Conservation (phyloP, 2,113 vertebrate genomes). For the Puntigrus tetrazona region DNA sequence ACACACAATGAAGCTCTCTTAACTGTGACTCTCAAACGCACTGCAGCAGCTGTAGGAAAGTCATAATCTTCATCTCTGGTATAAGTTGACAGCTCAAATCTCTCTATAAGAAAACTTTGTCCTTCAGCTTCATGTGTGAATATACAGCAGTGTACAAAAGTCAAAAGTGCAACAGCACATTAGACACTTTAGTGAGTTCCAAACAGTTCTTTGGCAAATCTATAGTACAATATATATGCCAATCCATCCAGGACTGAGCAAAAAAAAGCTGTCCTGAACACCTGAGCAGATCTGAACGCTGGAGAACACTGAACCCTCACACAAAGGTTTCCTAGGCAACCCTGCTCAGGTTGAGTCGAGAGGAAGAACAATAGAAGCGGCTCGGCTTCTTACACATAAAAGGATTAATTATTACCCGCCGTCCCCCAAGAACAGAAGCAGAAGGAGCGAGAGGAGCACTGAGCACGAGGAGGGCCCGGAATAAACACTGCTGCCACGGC, state of each 20-base stretch:
- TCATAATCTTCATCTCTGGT: neutral
- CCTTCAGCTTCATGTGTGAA: neutral
- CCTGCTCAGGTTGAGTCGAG: constrained; percentile 45
- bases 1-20: neutral
- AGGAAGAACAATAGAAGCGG: constrained; percentile 43
- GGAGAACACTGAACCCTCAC: constrained; percentile 16
- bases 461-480: neutral
- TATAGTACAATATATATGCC: neutral
- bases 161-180: neutral
- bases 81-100: neutral
- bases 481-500: constrained; percentile 56
- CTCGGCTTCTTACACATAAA: constrained; percentile 51
- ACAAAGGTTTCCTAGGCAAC: constrained; percentile 60
- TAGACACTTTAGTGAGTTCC: neutral
- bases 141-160: neutral
- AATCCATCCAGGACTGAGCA: neutral
- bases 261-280: neutral
- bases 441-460: neutral
- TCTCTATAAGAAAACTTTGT: neutral
- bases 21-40: neutral
- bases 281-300: neutral
- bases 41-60: neutral
- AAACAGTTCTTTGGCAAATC: neutral
- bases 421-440: constrained; percentile 38
- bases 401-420: constrained; percentile 38